Evolutionary conservation across 1,140 invertebrate species (phyloP), one percentile per base, ranked within the genome.

Genomic region (Hydropsyche tenuis): DNA sequence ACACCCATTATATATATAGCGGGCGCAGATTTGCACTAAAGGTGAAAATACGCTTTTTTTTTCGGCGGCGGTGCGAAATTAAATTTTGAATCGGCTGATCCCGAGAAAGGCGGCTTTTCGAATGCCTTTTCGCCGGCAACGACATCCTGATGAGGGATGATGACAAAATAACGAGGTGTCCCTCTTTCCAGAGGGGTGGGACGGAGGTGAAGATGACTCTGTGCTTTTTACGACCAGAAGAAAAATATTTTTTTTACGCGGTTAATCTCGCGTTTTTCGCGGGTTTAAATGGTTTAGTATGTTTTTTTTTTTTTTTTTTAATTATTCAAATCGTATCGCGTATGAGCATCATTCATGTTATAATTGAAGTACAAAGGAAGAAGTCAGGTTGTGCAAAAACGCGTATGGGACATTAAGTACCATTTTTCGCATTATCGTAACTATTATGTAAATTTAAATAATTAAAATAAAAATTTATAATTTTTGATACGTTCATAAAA

Each of bases 111-210:
- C 75, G 75, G 30, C 30, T 37, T 76, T 73, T 63, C 75, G 64
- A 75, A 72, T 71, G 75, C 64, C 74, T 69, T 68, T 76, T 78
- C 80, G 79, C 74, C 79, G 79, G 73, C 77, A 82, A 78, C 81
- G 80, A 80, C 80, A 82, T 78, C 77, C 77, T 79, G 80, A 80
- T 80, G 79, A 82, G 82, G 79, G 80, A 81, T 80, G 78, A 78
- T 76, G 77, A 76, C 77, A 76, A 76, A 78, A 78, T 78, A 78
- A 78, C 77, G 75, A 78, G 76, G 73, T 77, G 76, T 73, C 72
- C 30, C 30, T 9, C 3, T 37, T 37, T 53, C 63, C 11, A 48
- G 45, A n/a, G 73, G 1, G 65, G 30, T 9, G 56, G 12, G 42
- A 46, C 6, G 65, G 27, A 27, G 69, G 48, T 56, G 22, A 60